phyloP scores from a whole-genome alignment of 2,113 vertebrate species.

The Xenopus borealis region DNA sequence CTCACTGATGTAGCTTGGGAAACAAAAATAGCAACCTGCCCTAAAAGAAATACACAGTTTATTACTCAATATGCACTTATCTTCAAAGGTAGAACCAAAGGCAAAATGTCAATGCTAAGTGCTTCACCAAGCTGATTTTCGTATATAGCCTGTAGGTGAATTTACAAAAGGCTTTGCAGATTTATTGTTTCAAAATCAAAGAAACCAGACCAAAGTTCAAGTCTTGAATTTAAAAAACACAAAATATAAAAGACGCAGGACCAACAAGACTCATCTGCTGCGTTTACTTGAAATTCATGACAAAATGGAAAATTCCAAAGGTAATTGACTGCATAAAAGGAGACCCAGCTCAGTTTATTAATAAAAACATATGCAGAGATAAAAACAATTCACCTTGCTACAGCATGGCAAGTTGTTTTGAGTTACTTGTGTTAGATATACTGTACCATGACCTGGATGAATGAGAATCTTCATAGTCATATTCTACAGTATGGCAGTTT shows the following conservation, averaged over 20 bases:
- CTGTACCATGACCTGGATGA: no score
- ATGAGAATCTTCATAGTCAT: no score
- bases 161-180: conserved; percentile 24
- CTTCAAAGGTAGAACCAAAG: conserved; percentile 29
- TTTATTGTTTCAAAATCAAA: conserved; percentile 33
- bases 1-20: background rate
- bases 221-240: conserved; percentile 11
- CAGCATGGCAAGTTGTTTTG: no score
- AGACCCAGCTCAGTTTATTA: background rate
- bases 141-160: conserved; percentile 36
- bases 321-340: background rate
- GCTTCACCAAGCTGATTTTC: conserved; percentile 26
- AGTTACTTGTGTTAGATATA: no score
- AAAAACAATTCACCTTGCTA: background rate
- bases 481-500: background rate
- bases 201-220: conserved; percentile 7
- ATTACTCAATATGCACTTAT: conserved; percentile 25
- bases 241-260: conserved; percentile 20
- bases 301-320: background rate
- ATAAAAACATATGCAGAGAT: background rate
- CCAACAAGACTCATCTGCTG: conserved; percentile 5
- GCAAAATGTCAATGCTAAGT: conserved; percentile 24
- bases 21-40: conserved; percentile 24
- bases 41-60: conserved; percentile 17
- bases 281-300: background rate